phyloP scores from a whole-genome alignment of 2,888 invertebrate genomes.

The Euclidia mi region DNA sequence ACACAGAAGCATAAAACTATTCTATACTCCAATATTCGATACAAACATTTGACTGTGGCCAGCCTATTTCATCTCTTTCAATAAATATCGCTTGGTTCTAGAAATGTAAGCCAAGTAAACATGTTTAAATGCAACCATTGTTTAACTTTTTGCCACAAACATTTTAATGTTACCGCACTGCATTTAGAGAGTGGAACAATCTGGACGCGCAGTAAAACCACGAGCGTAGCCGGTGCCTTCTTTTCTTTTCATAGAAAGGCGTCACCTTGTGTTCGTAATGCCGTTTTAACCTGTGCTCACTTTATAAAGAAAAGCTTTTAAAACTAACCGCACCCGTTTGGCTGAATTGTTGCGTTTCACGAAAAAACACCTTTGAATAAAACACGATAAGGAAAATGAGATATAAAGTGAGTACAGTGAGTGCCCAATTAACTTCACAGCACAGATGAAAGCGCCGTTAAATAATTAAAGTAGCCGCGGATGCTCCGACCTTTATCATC shows the following conservation, averaged over 20 bases:
- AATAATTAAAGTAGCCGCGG: conserved; percentile 78
- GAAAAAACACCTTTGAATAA: conserved; percentile 57
- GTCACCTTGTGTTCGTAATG: conserved; percentile 2
- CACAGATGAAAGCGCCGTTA: conserved; percentile 75
- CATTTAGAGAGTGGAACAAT: too few species aligned
- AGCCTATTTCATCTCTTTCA: too few species aligned
- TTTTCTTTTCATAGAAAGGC: background rate
- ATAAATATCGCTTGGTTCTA: too few species aligned
- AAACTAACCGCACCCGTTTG: conserved; percentile 18
- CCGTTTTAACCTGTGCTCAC: conserved; percentile 15
- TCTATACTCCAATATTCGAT: too few species aligned
- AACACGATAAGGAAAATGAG: too few species aligned
- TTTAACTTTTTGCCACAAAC: too few species aligned
- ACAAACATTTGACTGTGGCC: too few species aligned
- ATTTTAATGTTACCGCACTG: too few species aligned
- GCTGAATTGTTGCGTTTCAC: conserved; percentile 30
- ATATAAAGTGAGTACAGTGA: conserved; percentile 66
- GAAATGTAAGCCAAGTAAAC: too few species aligned
- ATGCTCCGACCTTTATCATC: conserved; percentile 76
- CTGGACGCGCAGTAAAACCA: too few species aligned
- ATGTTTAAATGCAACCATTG: too few species aligned
- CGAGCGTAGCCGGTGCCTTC: background rate
- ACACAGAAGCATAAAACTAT: too few species aligned
- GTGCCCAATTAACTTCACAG: conserved; percentile 77
- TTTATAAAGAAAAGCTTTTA: conserved; percentile 17